Evolutionary conservation across 2,888 invertebrate species (phyloP).

Genomic region (Eupithecia abbreviata): DNA sequence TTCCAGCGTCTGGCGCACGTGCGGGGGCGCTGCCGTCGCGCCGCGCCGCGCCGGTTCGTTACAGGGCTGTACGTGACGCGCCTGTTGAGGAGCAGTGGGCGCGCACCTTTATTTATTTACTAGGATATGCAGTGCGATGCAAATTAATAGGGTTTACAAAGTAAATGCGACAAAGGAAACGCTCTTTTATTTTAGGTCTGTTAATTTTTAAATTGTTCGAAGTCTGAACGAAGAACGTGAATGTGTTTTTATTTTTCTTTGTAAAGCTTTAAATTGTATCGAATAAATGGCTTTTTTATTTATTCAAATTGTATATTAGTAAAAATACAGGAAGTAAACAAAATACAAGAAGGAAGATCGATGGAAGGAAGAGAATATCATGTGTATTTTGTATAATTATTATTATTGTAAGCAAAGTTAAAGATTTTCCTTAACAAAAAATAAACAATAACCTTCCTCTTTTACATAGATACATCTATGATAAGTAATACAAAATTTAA

Average conservation of each 20-base stretch:
- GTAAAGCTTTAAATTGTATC: not conserved
- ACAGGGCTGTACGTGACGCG: slow-evolving; percentile 57
- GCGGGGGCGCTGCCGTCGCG: slow-evolving; percentile 55
- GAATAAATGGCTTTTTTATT: too few species aligned
- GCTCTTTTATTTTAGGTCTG: not conserved
- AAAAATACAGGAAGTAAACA: not conserved
- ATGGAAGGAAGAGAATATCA: too few species aligned
- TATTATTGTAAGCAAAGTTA: not conserved
- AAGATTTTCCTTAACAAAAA: not conserved
- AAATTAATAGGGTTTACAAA: slow-evolving; percentile 17
- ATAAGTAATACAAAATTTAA: not conserved
- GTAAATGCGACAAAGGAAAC: slow-evolving; percentile 5
- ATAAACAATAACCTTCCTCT: not conserved
- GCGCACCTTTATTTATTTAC: slow-evolving; percentile 40
- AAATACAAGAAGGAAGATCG: too few species aligned
- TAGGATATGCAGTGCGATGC: slow-evolving; percentile 18
- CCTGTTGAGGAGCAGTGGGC: slow-evolving; percentile 47
- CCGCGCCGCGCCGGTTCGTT: slow-evolving; percentile 63
- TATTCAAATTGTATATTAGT: not conserved
- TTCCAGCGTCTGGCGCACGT: slow-evolving; percentile 45
- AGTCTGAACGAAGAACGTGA: not conserved
- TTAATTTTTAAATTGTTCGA: not conserved
- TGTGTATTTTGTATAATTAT: too few species aligned
- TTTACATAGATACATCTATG: too few species aligned
- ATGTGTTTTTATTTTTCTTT: not conserved